These are phyloP conservation scores for Astyanax mexicanus DNA, from an alignment of 2,797 vertebrate genomes.

Conservation along the genomic window DNA sequence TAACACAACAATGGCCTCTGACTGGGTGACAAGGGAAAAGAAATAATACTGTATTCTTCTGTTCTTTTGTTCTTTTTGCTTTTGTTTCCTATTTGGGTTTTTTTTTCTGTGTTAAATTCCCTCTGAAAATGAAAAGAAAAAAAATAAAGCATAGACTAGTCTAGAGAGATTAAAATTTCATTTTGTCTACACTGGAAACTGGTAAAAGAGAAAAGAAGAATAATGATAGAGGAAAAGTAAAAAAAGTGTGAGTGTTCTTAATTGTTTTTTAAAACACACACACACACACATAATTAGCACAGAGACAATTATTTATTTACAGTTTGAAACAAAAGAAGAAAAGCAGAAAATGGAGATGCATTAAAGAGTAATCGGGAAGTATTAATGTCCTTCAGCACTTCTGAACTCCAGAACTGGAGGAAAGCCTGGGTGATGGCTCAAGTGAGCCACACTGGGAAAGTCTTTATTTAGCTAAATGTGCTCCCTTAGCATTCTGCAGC, in stretches of 20 bases:
- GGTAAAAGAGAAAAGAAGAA: conserved; percentile 14
- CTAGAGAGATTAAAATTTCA: conserved; percentile 26
- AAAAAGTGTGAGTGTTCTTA: not conserved
- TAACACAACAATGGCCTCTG: conserved; percentile 36
- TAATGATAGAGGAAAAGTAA: not conserved
- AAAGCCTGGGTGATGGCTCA: not conserved
- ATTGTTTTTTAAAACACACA: not conserved
- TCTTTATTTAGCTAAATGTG: conserved; percentile 4
- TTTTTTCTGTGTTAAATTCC: conserved; percentile 16
- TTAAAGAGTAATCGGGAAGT: conserved; percentile 19
- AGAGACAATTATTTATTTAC: conserved; percentile 38
- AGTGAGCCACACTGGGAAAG: not conserved
- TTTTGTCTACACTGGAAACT: conserved; percentile 5
- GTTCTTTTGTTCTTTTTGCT: conserved; percentile 8
- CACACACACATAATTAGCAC: not conserved
- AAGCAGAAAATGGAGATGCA: conserved; percentile 12
- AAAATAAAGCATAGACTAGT: not conserved
- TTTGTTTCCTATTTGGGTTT: not conserved
- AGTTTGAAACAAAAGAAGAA: conserved; percentile 2
- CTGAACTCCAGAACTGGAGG: not conserved
- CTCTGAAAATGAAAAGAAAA: conserved; percentile 2
- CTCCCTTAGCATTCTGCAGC: not conserved
- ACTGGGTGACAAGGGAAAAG: conserved; percentile 58
- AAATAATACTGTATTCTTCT: conserved; percentile 37
- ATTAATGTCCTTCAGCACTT: conserved; percentile 1